Evolutionary conservation across 2,113 vertebrate genomes (phyloP).

Genomic region (Rhombomys opimus): DNA sequence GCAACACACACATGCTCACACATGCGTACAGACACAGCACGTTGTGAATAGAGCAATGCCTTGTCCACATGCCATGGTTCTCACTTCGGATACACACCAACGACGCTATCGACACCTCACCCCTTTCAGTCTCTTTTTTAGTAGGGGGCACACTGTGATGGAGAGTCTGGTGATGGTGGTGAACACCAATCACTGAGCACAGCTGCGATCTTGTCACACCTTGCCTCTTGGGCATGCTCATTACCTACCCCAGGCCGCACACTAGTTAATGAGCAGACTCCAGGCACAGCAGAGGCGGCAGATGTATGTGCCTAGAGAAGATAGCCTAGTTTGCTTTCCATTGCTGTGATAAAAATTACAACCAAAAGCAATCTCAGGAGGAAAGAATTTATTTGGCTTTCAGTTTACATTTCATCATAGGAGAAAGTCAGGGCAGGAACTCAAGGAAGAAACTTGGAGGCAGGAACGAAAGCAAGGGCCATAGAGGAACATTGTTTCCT

Average conservation of each 20-base stretch:
- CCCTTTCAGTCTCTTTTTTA: not conserved
- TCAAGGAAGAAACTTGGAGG: not conserved
- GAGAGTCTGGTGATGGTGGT: not conserved
- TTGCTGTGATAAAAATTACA: not conserved
- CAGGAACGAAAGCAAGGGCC: not conserved
- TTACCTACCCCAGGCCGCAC: not conserved
- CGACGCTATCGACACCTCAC: not conserved
- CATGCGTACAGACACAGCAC: not conserved
- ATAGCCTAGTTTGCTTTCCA: not conserved
- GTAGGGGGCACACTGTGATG: not conserved
- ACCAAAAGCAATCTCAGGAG: not conserved
- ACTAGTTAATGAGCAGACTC: not conserved
- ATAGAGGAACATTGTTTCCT: not conserved
- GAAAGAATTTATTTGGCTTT: not conserved
- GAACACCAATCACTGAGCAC: not conserved
- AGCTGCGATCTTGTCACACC: not conserved
- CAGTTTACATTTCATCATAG: not conserved
- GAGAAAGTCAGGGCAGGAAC: not conserved
- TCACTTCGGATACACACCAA: not conserved
- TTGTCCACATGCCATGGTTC: not conserved
- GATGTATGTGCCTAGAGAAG: not conserved
- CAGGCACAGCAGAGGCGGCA: not conserved
- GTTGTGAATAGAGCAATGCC: not conserved
- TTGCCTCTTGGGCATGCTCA: not conserved
- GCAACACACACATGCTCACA: not conserved